Evolutionary conservation across 1,140 invertebrate genomes (phyloP), one percentile per base, ranked within the genome.

Genomic region (Papilio polyxenes): DNA sequence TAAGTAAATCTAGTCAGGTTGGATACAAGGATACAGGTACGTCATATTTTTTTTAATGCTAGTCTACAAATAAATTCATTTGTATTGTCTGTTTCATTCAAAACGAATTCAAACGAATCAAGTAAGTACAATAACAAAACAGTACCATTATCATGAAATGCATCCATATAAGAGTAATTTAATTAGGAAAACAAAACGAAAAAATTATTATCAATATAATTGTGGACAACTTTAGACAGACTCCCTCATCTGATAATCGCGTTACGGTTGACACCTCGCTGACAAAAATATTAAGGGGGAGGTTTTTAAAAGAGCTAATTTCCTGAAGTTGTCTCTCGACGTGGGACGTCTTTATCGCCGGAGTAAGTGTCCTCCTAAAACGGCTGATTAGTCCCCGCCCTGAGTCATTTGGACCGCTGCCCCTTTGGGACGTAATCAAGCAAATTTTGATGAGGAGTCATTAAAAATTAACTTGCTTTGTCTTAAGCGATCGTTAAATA

Each of bases 391-490:
- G 88, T 81, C 82, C 82, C 87, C 86, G 75, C 85, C 82, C 82
- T 82, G 83, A 81, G 87, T 89, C 83, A 89, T 86, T 77, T 77
- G 88, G 83, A 88, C 87, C 89, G 87, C 86, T 87, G 85, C 87
- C 86, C 89, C 89, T 89, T 44, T 81, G 88, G 90, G 89, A 91
- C 86, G 89, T 89, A 93, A 92, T 93, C 92, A 92, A 92, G 91
- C 88, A 89, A 72, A 90, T 90, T 92, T 91, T 92, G 89, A 92
- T 87, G 89, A 88, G 85, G 81, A 81, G 88, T 89, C 90, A 87
- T 91, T 92, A 90, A 90, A 90, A 92, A 93, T 92, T 92, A 91
- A 92, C 87, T 89, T 89, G 87, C 89, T 90, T 91, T 89, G 89
- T 91, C 86, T 87, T 51, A 82, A 86, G 83, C 82, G 85, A 85